Evolutionary conservation across 2,113 vertebrate genomes (phyloP).

Genomic region (Rhegmatorhina hoffmannsi): DNA sequence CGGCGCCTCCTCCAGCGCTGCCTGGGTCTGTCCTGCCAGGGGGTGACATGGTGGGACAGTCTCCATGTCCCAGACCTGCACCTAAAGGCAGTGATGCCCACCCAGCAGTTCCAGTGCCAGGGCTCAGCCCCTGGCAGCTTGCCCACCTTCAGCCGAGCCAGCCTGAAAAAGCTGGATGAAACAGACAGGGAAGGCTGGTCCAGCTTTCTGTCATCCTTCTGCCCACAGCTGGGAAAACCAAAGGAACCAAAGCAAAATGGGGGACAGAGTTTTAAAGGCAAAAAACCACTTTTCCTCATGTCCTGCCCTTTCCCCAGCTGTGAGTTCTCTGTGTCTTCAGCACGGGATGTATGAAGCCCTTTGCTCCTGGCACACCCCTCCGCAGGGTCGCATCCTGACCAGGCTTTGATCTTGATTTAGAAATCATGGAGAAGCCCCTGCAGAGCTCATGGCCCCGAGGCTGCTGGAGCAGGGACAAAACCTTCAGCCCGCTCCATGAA

Average conservation of each 20-base stretch:
- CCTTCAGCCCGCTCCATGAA: not conserved
- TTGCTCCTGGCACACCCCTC: accelerated
- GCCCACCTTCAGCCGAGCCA: accelerated
- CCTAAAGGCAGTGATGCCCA: not conserved
- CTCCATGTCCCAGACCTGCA: accelerated
- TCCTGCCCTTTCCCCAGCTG: not conserved
- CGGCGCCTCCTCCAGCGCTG: not conserved
- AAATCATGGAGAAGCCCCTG: not conserved
- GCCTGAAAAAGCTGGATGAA: not conserved
- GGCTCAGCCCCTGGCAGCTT: not conserved
- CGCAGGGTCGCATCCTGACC: not conserved
- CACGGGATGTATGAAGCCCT: accelerated
- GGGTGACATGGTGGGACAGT: not conserved
- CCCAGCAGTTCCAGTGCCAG: accelerated
- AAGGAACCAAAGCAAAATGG: not conserved
- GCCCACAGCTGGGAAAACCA: not conserved
- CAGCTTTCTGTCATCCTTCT: not conserved
- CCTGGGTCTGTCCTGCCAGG: accelerated
- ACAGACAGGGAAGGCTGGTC: not conserved
- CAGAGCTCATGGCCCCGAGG: not conserved
- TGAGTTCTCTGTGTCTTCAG: accelerated
- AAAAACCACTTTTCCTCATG: not conserved
- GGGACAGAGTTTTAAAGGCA: not conserved
- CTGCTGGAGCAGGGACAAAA: not conserved
- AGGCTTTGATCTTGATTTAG: not conserved